Conservation (phyloP, 2,113 vertebrate genomes). For the Smithornis capensis region DNA sequence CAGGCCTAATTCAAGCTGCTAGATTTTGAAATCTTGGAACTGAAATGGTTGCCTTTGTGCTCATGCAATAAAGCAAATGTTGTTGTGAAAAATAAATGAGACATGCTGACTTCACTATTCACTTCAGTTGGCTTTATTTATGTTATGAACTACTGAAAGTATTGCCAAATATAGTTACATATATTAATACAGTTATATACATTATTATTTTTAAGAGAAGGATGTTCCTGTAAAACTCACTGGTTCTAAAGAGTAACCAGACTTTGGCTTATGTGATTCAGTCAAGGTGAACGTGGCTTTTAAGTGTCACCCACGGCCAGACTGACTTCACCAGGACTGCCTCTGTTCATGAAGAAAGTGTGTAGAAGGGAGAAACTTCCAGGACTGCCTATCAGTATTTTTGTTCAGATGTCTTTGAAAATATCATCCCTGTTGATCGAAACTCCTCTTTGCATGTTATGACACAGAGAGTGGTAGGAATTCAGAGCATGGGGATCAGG, state of each 20-base stretch:
- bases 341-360: not conserved
- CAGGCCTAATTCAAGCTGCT: slow-evolving; percentile 24
- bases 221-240: not conserved
- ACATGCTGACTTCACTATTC: not conserved
- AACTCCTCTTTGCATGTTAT: not conserved
- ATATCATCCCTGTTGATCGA: not conserved
- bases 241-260: not conserved
- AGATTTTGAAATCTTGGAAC: slow-evolving; percentile 14
- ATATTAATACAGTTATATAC: not conserved
- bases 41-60: not conserved
- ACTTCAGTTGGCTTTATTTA: not conserved
- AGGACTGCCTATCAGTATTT: not conserved
- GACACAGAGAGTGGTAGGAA: not conserved
- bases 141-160: not conserved
- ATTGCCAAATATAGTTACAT: not conserved
- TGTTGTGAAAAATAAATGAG: not conserved
- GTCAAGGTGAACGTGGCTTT: not conserved
- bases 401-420: not conserved
- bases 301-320: not conserved
- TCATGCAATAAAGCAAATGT: not conserved
- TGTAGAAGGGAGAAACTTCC: not conserved
- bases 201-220: not conserved
- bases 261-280: not conserved
- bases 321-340: not conserved
- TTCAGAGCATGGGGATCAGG: not conserved